These are phyloP conservation scores for Danaus chrysippus DNA, from an alignment of 2,888 invertebrate species.

Conservation along the genomic window DNA sequence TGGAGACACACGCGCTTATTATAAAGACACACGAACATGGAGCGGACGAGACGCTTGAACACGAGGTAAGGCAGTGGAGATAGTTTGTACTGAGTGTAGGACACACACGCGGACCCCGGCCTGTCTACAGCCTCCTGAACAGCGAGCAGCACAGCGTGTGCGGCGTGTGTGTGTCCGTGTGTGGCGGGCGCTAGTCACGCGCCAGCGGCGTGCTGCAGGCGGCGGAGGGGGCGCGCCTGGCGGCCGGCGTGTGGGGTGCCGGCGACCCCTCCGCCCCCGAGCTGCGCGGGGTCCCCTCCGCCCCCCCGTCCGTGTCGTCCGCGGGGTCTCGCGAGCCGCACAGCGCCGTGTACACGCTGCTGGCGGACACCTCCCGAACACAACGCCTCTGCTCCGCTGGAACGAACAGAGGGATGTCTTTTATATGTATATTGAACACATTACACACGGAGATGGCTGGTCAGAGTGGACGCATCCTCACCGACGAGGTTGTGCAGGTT, in stretches of 20 bases:
- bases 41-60: constrained; percentile 44
- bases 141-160: constrained; percentile 35
- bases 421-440: too few relatives aligned
- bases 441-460: background rate
- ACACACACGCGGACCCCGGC: background rate
- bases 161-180: constrained; percentile 27
- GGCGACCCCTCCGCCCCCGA: constrained; percentile 34
- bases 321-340: constrained; percentile 38
- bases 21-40: background rate
- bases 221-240: constrained; percentile 45
- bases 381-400: constrained; percentile 72
- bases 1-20: constrained; percentile 12
- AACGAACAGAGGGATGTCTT: constrained; percentile 26
- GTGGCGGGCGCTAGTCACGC: constrained; percentile 46
- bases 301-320: constrained; percentile 16
- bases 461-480: constrained; percentile 36
- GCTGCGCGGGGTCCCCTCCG: constrained; percentile 35
- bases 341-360: constrained; percentile 60
- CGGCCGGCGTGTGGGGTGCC: constrained; percentile 37
- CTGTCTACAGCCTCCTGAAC: constrained; percentile 10
- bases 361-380: constrained; percentile 68
- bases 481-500: constrained; percentile 75
- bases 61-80: constrained; percentile 52
- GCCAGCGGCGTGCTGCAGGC: constrained; percentile 71
- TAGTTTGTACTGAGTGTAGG: constrained; percentile 3